A percentile compares a stretch with the other conserved stretches of the same genome.
Conservation (phyloP, 2,888 invertebrate species). For the Cancer borealis region DNA sequence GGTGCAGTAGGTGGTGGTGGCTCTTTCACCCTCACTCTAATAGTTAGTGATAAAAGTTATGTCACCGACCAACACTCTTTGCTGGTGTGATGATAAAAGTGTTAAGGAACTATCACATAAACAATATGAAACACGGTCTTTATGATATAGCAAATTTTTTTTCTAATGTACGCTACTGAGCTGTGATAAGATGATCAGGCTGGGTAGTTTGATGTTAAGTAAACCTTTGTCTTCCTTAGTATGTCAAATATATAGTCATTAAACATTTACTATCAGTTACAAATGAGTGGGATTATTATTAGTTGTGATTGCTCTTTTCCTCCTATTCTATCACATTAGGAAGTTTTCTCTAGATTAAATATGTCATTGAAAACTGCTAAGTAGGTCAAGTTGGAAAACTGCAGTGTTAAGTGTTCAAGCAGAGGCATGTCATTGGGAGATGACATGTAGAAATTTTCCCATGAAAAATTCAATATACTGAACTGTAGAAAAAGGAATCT, state of each 20-base stretch:
- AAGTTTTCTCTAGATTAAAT: neutral
- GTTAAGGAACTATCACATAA: neutral
- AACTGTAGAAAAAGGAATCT: neutral
- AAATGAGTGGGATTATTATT: constrained; percentile 35
- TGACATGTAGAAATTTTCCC: neutral
- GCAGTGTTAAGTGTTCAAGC: constrained; percentile 5
- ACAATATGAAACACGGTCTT: neutral
- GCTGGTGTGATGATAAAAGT: neutral
- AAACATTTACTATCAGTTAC: constrained; percentile 47
- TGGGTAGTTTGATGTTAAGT: constrained; percentile 65
- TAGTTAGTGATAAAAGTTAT: neutral
- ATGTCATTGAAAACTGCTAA: constrained; percentile 3
- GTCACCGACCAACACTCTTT: neutral
- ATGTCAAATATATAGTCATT: constrained; percentile 70
- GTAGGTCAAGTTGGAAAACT: neutral
- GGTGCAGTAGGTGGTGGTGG: neutral
- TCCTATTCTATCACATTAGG: neutral
- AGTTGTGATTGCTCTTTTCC: constrained; percentile 42
- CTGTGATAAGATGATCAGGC: constrained; percentile 49
- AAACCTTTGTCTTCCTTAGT: constrained; percentile 72
- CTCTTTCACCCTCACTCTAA: neutral
- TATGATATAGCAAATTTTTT: neutral
- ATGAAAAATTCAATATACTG: neutral
- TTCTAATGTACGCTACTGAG: neutral
- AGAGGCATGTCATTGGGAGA: neutral